Base-by-base conservation (phyloP, 2,888 invertebrate genomes). In the Spodoptera picta region DNA sequence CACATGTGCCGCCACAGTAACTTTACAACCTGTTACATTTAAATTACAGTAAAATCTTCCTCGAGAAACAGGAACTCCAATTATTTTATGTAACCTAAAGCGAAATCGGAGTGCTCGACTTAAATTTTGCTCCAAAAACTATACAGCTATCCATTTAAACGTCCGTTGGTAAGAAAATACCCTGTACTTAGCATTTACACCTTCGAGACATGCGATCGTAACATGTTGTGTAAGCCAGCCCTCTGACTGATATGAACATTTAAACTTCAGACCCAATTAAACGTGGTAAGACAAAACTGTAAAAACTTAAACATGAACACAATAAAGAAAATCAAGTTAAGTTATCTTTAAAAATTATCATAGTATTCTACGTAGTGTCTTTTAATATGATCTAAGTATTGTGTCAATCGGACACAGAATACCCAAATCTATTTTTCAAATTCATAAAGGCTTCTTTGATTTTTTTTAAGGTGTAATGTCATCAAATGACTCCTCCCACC, bases 121-220 rank as follows among this genome's bases (percentile, higher is more conserved):
- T 78, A 58, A 67, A 70, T 73, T 77, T 75, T 78, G 75, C 70
- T 75, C 71, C 73, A 73, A 73, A 82, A 79, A 54, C 24, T 67
- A 51, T 74, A 64, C 55, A 63, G 64, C 74, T 65, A 77, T 72
- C 62, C 79, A 80, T 83, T 79, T 75, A 76, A 63, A 59, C 19
- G 57, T 57, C 69, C 6, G 48, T 50, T 60, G 61, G 27, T 50
- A 42, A 60, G 61, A 66, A 60, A 59, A 56, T 74, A 73, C 76
- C 72, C 79, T 75, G 74, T 78, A 83, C 73, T 83, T 83, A 81
- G 70, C 70, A 75, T 74, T 79, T 79, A 82, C 84, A 81, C 79
- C 80, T 74, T n/a, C 48, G 59, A 78, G 77, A 66, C 83, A 83
- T 77, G 82, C 79, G 75, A 84, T 76, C 73, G 68, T 74, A 68